Conservation (phyloP, 2,113 vertebrate species). For the Arvicanthis niloticus region DNA sequence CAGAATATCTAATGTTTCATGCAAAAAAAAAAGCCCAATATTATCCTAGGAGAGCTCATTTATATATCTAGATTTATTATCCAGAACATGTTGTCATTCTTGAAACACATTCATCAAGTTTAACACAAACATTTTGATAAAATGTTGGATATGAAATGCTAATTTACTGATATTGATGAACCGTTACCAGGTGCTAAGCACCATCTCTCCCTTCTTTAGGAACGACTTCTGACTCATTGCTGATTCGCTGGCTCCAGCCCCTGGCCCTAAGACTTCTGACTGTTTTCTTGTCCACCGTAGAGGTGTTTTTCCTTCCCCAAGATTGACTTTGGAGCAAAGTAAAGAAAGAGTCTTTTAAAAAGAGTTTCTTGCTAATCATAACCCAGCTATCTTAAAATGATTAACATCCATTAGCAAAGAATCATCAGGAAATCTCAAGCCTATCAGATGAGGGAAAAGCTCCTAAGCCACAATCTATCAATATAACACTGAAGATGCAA, state of each 20-base stretch:
- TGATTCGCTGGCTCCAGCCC: not conserved
- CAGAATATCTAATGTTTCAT: constrained; percentile 4
- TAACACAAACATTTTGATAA: not conserved
- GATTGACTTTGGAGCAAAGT: not conserved
- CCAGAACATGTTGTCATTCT: not conserved
- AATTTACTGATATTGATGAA: not conserved
- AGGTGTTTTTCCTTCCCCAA: not conserved
- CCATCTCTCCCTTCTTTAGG: not conserved
- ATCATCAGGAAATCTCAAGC: not conserved
- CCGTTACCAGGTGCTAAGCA: not conserved
- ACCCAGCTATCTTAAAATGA: constrained; percentile 3
- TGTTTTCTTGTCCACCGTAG: not conserved
- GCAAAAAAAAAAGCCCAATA: not conserved
- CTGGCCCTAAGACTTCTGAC: no score
- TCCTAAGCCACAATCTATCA: not conserved
- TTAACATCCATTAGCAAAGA: not conserved
- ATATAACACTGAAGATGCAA: constrained; percentile 12
- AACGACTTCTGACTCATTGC: not conserved
- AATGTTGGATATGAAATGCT: not conserved
- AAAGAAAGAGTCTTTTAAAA: constrained; percentile 7
- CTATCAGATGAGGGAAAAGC: not conserved
- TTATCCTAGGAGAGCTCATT: not conserved
- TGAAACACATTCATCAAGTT: constrained; percentile 35
- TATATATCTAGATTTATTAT: not conserved
- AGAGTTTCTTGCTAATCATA: not conserved